Percentiles rank a stretch among this genome's conserved stretches.
Evolutionary conservation across 2,888 invertebrate species (phyloP).

Genomic region (Microchrysa polita): DNA sequence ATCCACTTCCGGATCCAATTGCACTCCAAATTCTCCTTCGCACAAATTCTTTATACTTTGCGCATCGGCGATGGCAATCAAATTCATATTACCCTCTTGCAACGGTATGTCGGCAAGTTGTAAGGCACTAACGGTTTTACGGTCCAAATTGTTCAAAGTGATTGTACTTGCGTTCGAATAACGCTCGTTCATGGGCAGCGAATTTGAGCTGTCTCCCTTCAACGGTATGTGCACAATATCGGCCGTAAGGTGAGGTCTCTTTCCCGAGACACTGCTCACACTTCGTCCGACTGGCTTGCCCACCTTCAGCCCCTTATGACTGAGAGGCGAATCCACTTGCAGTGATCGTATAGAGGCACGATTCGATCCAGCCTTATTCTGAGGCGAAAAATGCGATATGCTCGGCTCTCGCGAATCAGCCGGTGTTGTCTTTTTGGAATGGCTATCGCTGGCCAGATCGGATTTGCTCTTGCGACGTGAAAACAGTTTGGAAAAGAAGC

Average conservation of each 20-base stretch:
- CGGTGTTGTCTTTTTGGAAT: conserved; percentile 50
- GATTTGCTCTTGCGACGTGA: conserved; percentile 68
- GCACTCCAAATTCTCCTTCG: conserved; percentile 63
- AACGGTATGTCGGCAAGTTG: conserved; percentile 64
- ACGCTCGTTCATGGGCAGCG: conserved; percentile 66
- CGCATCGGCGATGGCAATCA: conserved; percentile 67
- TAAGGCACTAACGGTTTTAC: conserved; percentile 63
- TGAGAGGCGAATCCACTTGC: conserved; percentile 51
- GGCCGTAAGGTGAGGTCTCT: conserved; percentile 69
- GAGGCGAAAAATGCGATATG: conserved; percentile 57
- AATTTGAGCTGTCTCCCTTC: conserved; percentile 67
- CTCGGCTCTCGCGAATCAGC: conserved; percentile 59
- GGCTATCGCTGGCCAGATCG: conserved; percentile 57
- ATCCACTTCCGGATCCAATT: conserved; percentile 69
- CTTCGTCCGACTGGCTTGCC: conserved; percentile 69
- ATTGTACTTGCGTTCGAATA: conserved; percentile 63
- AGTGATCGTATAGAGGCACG: conserved; percentile 59
- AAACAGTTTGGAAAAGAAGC: conserved; percentile 73
- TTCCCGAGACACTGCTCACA: conserved; percentile 71
- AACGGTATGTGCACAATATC: conserved; percentile 74
- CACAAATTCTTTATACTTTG: conserved; percentile 63
- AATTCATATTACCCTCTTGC: conserved; percentile 67
- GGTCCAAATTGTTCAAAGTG: conserved; percentile 61
- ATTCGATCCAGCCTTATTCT: conserved; percentile 54
- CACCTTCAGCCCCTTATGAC: conserved; percentile 48